phyloP scores from a whole-genome alignment of 2,888 invertebrate species.

The Stomorhina lunata region DNA sequence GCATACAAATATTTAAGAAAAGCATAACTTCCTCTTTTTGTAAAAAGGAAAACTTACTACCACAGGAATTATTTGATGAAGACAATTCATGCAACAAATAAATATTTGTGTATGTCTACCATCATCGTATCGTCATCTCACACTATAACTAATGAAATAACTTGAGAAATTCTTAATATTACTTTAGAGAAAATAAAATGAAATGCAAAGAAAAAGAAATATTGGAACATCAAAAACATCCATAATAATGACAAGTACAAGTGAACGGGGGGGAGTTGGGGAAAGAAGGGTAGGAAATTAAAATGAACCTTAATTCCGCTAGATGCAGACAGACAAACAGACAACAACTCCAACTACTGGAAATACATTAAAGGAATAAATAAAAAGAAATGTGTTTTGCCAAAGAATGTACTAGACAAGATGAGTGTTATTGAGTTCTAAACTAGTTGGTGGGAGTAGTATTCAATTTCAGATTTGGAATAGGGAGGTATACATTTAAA shows the following conservation, averaged over 20 bases:
- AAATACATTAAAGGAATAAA: slow-evolving; percentile 17
- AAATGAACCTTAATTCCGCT: not conserved
- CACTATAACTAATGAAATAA: slow-evolving; percentile 51
- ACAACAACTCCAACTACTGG: not conserved
- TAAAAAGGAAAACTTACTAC: not conserved
- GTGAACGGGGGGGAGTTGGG: not conserved
- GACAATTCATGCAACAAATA: slow-evolving; percentile 3
- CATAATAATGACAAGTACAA: not conserved
- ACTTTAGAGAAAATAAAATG: slow-evolving; percentile 5
- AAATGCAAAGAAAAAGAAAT: not conserved
- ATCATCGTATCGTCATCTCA: not conserved
- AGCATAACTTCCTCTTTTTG: not conserved
- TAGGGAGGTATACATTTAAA: not conserved
- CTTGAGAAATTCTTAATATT: slow-evolving; percentile 47
- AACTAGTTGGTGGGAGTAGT: not conserved
- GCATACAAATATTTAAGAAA: slow-evolving; percentile 4
- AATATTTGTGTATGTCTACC: not conserved
- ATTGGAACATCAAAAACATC: slow-evolving; percentile 44
- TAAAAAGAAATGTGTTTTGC: slow-evolving; percentile 1
- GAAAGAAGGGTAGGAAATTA: not conserved
- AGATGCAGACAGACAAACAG: not conserved
- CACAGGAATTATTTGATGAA: not conserved
- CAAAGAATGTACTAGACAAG: not conserved
- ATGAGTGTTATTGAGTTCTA: slow-evolving; percentile 3
- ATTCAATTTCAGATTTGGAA: not conserved